A percentile compares a stretch with the other conserved stretches of the same genome.
Conservation (phyloP, 1,140 invertebrate genomes). For the Procambarus clarkii region DNA sequence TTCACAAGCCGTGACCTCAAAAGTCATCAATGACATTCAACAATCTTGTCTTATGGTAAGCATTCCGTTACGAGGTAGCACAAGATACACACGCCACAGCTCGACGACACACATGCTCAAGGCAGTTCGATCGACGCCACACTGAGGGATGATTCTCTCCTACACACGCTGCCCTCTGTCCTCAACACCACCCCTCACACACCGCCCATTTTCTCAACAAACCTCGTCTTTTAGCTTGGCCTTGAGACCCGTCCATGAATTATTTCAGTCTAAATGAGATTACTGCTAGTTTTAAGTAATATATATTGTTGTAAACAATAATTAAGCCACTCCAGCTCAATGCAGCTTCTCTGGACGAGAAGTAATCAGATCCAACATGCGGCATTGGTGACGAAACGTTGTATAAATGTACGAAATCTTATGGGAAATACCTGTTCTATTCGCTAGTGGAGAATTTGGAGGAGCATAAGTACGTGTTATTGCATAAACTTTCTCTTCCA, state of each 20-base stretch:
- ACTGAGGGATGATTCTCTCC: background rate
- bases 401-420: slow-evolving; percentile 12
- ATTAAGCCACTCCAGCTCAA: too few relatives aligned
- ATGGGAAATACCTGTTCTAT: slow-evolving; percentile 26
- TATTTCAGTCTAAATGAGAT: too few relatives aligned
- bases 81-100: background rate
- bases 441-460: background rate
- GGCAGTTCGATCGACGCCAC: background rate
- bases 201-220: background rate
- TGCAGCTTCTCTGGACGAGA: too few relatives aligned
- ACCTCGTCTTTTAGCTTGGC: background rate
- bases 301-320: too few relatives aligned
- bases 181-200: background rate
- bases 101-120: background rate
- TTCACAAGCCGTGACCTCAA: background rate
- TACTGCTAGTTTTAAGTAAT: too few relatives aligned
- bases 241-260: background rate
- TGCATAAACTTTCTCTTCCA: slow-evolving; percentile 12
- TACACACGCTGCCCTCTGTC: slow-evolving; percentile 11
- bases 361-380: too few relatives aligned
- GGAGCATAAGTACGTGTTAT: background rate
- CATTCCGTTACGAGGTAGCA: background rate
- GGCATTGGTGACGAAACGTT: background rate
- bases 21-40: background rate
- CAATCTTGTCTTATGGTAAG: background rate